phyloP scores from a whole-genome alignment of 2,888 invertebrate genomes.

The Iselma pallidipennis region DNA sequence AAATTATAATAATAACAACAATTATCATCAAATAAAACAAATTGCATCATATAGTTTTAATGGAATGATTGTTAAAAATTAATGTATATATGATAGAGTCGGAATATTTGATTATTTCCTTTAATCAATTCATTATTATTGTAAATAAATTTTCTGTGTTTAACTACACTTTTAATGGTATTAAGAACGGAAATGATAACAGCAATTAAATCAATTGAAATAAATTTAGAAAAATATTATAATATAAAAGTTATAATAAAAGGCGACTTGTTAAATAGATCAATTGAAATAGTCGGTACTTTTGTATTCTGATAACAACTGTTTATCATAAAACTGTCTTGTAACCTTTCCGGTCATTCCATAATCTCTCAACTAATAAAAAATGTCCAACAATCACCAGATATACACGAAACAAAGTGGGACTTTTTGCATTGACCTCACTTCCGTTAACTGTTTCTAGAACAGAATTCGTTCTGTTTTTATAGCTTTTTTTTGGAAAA shows the following conservation, averaged over 20 bases:
- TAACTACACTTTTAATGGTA: neutral
- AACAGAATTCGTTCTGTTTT: too few species aligned
- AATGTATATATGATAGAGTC: too few species aligned
- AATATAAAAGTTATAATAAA: neutral
- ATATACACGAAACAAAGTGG: neutral
- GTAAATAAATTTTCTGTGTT: too few species aligned
- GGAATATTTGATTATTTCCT: neutral
- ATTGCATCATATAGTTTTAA: neutral
- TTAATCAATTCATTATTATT: neutral
- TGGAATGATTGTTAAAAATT: neutral
- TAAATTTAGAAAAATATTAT: neutral
- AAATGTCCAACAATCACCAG: too few species aligned
- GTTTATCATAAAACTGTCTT: neutral
- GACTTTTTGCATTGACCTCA: conserved; percentile 4
- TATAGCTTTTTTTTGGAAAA: too few species aligned
- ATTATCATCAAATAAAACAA: too few species aligned
- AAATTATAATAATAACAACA: neutral
- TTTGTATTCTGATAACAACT: neutral
- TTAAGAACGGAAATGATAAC: neutral
- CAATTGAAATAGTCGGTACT: neutral
- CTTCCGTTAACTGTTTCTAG: conserved; percentile 35
- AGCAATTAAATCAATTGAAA: neutral
- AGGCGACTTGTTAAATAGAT: neutral
- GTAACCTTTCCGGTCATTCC: neutral
- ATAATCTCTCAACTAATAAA: too few species aligned